Percentiles rank a stretch among this genome's conserved stretches.
phyloP scores from a whole-genome alignment of 2,113 vertebrate genomes.

The Saccopteryx bilineata region DNA sequence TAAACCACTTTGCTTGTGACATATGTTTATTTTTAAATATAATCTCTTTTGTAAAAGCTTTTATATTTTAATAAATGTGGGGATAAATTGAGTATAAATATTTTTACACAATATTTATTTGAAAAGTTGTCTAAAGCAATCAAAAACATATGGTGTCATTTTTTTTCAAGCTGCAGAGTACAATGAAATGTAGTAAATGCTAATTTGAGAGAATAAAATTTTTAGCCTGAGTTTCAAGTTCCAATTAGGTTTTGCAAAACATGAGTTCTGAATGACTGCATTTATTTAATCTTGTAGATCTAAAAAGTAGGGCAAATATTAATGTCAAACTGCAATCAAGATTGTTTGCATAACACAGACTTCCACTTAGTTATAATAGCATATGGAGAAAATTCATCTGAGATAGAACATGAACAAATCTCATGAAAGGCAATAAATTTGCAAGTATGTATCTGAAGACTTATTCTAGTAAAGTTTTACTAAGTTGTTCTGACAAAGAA shows the following conservation, averaged over 20 bases:
- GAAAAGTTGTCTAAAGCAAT: constrained; percentile 60
- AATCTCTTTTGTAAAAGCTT: background rate
- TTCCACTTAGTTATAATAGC: constrained; percentile 65
- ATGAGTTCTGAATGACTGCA: constrained; percentile 54
- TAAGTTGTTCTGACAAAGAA: background rate
- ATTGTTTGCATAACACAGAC: constrained; percentile 53
- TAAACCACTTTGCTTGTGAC: background rate
- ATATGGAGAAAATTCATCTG: constrained; percentile 11
- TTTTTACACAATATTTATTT: constrained; percentile 46
- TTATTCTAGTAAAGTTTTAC: constrained; percentile 30
- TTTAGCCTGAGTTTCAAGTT: constrained; percentile 47
- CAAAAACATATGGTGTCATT: constrained; percentile 48
- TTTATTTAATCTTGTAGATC: constrained; percentile 51
- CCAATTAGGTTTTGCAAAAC: constrained; percentile 62
- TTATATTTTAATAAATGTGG: background rate
- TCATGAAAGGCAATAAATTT: constrained; percentile 49
- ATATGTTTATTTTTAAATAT: constrained; percentile 33
- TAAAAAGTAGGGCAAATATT: constrained; percentile 71
- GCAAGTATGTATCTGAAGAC: constrained; percentile 7
- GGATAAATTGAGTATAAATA: constrained; percentile 56
- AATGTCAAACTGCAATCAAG: constrained; percentile 55
- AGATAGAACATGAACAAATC: constrained; percentile 44
- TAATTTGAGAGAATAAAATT: constrained; percentile 64
- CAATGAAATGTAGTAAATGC: constrained; percentile 52
- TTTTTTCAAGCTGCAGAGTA: constrained; percentile 64